phyloP scores from a whole-genome alignment of 1,140 invertebrate species.

The Trichogramma pretiosum region DNA sequence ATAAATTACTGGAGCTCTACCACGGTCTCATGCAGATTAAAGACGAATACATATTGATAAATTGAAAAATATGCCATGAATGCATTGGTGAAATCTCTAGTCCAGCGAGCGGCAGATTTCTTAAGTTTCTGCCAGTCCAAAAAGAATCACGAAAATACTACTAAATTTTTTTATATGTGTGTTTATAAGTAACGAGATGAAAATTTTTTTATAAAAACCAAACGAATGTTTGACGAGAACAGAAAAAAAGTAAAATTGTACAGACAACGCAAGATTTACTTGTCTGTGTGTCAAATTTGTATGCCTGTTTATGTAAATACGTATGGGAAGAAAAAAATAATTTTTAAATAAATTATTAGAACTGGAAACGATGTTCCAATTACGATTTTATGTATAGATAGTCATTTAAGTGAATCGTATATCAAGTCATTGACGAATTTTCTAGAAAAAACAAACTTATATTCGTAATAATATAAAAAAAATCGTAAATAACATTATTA shows the following conservation, averaged over 20 bases:
- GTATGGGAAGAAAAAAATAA: not conserved
- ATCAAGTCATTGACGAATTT: constrained; percentile 16
- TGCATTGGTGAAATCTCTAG: constrained; percentile 47
- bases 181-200: not conserved
- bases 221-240: too few relatives aligned
- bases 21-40: constrained; percentile 1
- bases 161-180: constrained; percentile 1
- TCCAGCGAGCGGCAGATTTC: constrained; percentile 39
- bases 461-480: constrained; percentile 12
- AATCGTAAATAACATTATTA: constrained; percentile 13
- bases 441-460: constrained; percentile 13
- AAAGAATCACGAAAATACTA: constrained; percentile 27
- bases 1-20: too few relatives aligned
- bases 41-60: not conserved
- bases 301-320: not conserved
- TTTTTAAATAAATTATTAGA: too few relatives aligned
- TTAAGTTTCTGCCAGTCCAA: constrained; percentile 36
- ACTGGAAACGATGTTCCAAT: constrained; percentile 11
- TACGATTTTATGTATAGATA: constrained; percentile 14
- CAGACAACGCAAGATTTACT: too few relatives aligned
- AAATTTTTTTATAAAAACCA: constrained; percentile 6
- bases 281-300: not conserved
- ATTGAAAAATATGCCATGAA: constrained; percentile 35
- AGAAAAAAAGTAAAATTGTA: too few relatives aligned
- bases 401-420: constrained; percentile 5